Conservation (phyloP, 2,888 invertebrate species). For the Dicroscelio sp. region DNA sequence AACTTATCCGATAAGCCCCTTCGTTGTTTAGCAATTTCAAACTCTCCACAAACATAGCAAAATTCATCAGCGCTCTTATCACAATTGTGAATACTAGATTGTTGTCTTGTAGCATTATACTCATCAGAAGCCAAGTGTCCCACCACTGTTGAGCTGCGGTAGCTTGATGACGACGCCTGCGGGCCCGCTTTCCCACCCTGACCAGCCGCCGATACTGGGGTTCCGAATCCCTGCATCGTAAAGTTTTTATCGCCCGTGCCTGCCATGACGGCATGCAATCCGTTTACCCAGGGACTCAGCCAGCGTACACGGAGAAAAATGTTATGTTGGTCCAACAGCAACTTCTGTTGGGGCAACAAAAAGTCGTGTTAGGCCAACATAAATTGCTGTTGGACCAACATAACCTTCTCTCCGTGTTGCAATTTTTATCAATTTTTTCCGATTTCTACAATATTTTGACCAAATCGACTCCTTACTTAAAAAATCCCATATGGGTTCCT, state of each 20-base stretch:
- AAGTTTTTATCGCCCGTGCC: not conserved
- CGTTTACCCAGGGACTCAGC: not conserved
- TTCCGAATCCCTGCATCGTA: constrained; percentile 21
- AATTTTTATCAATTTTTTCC: no score
- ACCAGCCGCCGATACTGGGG: constrained; percentile 27
- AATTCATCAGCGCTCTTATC: constrained; percentile 42
- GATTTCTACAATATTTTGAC: no score
- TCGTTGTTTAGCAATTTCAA: constrained; percentile 36
- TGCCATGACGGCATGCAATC: not conserved
- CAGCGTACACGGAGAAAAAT: no score
- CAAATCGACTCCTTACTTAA: no score
- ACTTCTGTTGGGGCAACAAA: no score
- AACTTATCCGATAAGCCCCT: constrained; percentile 1
- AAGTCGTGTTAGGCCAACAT: no score
- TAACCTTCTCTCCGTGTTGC: no score
- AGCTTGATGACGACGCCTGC: not conserved
- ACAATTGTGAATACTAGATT: not conserved
- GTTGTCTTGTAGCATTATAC: not conserved
- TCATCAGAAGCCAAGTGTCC: not conserved
- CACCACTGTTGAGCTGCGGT: not conserved
- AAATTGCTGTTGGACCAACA: no score
- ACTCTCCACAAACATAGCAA: constrained; percentile 52
- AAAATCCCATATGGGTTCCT: no score
- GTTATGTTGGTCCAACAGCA: no score
- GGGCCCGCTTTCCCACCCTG: constrained; percentile 18